Evolutionary conservation across 2,797 vertebrate genomes (phyloP), one percentile per base, ranked within the genome.

Genomic region (Macropodus opercularis): DNA sequence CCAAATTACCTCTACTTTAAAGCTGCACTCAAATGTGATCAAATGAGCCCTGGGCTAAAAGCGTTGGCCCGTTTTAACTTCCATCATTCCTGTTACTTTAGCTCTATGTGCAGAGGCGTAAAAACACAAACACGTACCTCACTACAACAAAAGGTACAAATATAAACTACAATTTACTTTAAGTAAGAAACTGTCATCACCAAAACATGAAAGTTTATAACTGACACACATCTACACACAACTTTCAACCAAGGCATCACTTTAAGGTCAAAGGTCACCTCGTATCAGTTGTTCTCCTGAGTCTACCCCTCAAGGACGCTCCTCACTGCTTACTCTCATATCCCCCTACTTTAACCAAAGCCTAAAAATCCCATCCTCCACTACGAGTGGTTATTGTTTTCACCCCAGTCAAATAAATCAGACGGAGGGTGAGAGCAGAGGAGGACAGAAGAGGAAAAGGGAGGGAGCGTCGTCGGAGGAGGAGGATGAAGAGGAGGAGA

Each of bases 341-440:
- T 55, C 57, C 58, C 32, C 61, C 59, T 26, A 63, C 55, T 43
- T 67, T 56, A 31, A 63, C 55, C 39, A 53, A 14, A 58, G 57
- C 21, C 46, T 6, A 39, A 58, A 26, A 68, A 65, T 48, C 74
- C 75, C 63, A 40, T 47, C 63, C 63, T 77, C 75, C 51, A 34
- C 61, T 75, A 69, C 60, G 69, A 87, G 79, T 71, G 68, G 73
- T 70, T 63, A 79, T 83, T 86, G 81, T 87, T 81, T 87, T 90
- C 83, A 75, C 57, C 68, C 43, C 22, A 43, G 39, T 66, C 70
- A 55, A 79, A 90, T 90, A 90, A 89, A 90, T 90, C 83, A 87
- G 66, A 64, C 9, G 8, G 74, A 63, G 64, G 15, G 35, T 4
- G 17, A 54, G 64, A 50, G 63, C 32, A 51, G 68, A 74, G 77